These are phyloP conservation scores for Ctenochaetus hawaiiensis DNA, from an alignment of 2,797 vertebrate genomes.

Conservation along the genomic window DNA sequence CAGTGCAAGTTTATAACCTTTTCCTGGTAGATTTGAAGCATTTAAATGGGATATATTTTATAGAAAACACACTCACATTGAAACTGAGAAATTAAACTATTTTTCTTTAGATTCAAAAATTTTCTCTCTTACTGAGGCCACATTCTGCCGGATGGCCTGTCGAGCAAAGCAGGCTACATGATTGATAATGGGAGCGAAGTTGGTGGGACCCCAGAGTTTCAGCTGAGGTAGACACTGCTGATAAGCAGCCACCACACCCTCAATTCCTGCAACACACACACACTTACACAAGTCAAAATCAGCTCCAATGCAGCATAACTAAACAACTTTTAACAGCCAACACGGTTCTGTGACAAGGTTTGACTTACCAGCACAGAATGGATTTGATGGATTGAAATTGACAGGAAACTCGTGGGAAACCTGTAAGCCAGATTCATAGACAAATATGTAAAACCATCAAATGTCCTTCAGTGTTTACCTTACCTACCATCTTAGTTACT, in stretches of 20 bases:
- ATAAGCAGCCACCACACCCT: conserved; percentile 92
- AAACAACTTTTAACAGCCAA: not conserved
- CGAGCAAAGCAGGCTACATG: conserved; percentile 90
- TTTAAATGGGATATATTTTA: too few species aligned
- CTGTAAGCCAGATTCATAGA: conserved; percentile 75
- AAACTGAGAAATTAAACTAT: not conserved
- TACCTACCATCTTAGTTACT: not conserved
- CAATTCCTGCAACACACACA: conserved; percentile 85
- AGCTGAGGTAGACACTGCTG: conserved; percentile 91
- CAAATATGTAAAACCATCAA: not conserved
- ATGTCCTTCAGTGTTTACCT: not conserved
- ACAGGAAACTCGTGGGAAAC: conserved; percentile 96
- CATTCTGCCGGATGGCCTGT: conserved; percentile 88
- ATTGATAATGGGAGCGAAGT: conserved; percentile 95
- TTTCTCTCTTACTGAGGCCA: conserved; percentile 89
- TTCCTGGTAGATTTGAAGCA: too few species aligned
- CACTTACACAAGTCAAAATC: not conserved
- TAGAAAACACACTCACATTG: not conserved
- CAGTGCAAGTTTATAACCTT: not conserved
- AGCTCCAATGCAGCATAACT: not conserved
- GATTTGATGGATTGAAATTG: conserved; percentile 92
- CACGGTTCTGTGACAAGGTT: not conserved
- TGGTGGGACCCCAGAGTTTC: conserved; percentile 94
- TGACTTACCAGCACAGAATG: conserved; percentile 91
- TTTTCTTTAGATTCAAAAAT: not conserved